phyloP scores from a whole-genome alignment of 2,888 invertebrate species.

The Orgyia antiqua region DNA sequence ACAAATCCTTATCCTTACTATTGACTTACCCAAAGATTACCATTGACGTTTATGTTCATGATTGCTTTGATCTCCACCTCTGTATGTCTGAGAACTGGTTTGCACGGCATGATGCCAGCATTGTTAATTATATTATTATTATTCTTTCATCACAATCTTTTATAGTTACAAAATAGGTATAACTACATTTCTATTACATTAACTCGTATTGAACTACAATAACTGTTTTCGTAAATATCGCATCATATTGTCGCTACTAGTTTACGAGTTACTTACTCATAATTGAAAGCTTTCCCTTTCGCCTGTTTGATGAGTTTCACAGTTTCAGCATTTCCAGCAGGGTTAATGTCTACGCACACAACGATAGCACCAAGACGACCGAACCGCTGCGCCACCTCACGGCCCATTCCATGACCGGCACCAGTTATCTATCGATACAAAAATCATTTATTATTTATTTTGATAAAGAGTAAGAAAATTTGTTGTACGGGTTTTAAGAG shows the following conservation, averaged over 20 bases:
- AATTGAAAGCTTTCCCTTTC: conserved; percentile 59
- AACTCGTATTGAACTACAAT: no score
- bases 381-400: conserved; percentile 85
- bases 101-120: conserved; percentile 91
- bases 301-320: conserved; percentile 67
- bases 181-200: no score
- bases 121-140: conserved; percentile 93
- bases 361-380: conserved; percentile 84
- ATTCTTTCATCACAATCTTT: no score
- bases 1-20: no score
- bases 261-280: conserved; percentile 58
- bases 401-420: conserved; percentile 91
- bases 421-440: conserved; percentile 94
- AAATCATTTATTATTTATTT: no score
- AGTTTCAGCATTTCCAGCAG: conserved; percentile 82
- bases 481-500: no score
- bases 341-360: conserved; percentile 86
- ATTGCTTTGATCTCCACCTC: conserved; percentile 82
- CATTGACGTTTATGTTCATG: conserved; percentile 86
- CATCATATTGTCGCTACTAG: no score
- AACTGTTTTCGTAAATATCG: no score
- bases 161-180: no score
- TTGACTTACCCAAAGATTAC: conserved; percentile 88
- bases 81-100: conserved; percentile 80
- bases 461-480: no score